Percentiles rank a stretch among this genome's conserved stretches.
Conservation (phyloP, 2,797 vertebrate genomes). For the Sebastiscus tertius region DNA sequence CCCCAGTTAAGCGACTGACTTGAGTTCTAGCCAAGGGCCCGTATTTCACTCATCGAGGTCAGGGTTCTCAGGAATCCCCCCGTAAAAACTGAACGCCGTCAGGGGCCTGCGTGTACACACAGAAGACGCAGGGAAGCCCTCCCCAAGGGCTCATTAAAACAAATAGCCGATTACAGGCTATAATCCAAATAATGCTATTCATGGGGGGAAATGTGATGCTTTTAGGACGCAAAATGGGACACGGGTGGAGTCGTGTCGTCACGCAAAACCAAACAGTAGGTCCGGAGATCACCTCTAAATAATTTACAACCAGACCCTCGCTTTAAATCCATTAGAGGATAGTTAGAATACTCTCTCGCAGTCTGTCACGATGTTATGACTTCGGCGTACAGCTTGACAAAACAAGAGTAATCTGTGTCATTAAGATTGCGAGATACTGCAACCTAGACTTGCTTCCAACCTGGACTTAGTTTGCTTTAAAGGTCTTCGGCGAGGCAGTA, state of each 20-base stretch:
- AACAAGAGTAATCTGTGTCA: slow-evolving; percentile 67
- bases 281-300: slow-evolving; percentile 52
- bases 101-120: slow-evolving; percentile 37
- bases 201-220: slow-evolving; percentile 52
- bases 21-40: slow-evolving; percentile 82
- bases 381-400: slow-evolving; percentile 53
- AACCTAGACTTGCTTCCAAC: slow-evolving; percentile 20
- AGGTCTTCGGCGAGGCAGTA: slow-evolving; percentile 31
- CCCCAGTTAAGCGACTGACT: slow-evolving; percentile 81
- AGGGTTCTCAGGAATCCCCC: slow-evolving; percentile 80
- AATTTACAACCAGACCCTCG: slow-evolving; percentile 63
- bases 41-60: slow-evolving; percentile 85
- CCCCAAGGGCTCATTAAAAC: slow-evolving; percentile 76
- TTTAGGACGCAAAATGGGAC: slow-evolving; percentile 54
- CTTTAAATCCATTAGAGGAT: slow-evolving; percentile 60
- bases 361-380: slow-evolving; percentile 66
- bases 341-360: slow-evolving; percentile 33
- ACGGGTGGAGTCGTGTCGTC: slow-evolving; percentile 52
- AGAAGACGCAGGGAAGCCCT: slow-evolving; percentile 65
- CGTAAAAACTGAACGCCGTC: slow-evolving; percentile 70
- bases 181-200: slow-evolving; percentile 76
- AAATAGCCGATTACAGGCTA: slow-evolving; percentile 74
- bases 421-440: slow-evolving; percentile 42
- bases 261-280: slow-evolving; percentile 42
- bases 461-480: slow-evolving; percentile 42